Evolutionary conservation across 2,888 invertebrate species (phyloP).

Genomic region (Flexamia atlantica): DNA sequence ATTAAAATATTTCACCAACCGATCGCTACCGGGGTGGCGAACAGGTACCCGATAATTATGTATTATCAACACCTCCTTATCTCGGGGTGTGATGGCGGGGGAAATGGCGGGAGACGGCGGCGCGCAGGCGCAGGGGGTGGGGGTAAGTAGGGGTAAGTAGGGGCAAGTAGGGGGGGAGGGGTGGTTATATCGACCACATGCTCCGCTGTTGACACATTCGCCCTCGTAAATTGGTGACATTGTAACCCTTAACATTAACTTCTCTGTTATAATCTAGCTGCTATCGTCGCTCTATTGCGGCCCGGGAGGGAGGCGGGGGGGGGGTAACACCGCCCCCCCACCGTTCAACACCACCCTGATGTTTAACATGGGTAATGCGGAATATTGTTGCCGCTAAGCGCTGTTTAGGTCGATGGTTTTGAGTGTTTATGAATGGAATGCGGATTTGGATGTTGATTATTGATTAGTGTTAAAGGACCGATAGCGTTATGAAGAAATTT

Average conservation of each 20-base stretch:
- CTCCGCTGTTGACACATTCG: slow-evolving; percentile 53
- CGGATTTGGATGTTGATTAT: too few species aligned
- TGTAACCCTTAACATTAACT: slow-evolving; percentile 58
- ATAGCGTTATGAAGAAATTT: too few species aligned
- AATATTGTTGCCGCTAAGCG: neutral
- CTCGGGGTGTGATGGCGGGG: slow-evolving; percentile 19
- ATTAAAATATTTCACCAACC: neutral
- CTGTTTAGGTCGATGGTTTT: neutral
- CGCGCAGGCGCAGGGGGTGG: slow-evolving; percentile 30
- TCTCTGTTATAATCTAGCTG: slow-evolving; percentile 56
- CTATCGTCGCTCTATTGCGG: slow-evolving; percentile 67
- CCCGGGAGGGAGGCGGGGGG: neutral
- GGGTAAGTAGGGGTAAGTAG: too few species aligned
- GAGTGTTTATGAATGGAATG: too few species aligned
- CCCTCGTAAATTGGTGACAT: slow-evolving; percentile 59
- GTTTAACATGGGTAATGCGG: slow-evolving; percentile 29
- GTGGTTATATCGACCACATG: slow-evolving; percentile 44
- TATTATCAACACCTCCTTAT: slow-evolving; percentile 48
- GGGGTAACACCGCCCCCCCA: slow-evolving; percentile 8
- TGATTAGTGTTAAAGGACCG: too few species aligned
- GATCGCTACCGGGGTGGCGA: neutral
- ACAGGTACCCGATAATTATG: slow-evolving; percentile 34
- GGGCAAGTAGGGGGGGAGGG: neutral
- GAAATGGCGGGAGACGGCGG: neutral
- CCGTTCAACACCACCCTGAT: slow-evolving; percentile 24